phyloP scores from a whole-genome alignment of 2,888 invertebrate species.

The Ectropis crepuscularia region DNA sequence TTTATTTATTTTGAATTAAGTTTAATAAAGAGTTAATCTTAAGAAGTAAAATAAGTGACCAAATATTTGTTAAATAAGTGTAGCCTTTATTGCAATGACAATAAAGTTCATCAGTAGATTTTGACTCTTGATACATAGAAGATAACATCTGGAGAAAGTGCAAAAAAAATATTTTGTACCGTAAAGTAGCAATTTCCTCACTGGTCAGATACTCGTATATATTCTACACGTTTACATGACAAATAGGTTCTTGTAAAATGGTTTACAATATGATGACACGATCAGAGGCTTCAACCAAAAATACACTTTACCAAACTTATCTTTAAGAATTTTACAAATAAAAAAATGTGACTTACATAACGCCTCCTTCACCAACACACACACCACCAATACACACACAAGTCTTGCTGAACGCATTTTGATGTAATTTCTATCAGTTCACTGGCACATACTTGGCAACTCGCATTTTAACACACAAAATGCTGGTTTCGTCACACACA shows the following conservation, averaged over 20 bases:
- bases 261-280: too few relatives aligned
- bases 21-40: too few relatives aligned
- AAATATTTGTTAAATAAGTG: too few relatives aligned
- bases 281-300: background rate
- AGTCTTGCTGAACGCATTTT: slow-evolving; percentile 43
- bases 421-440: slow-evolving; percentile 37
- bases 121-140: too few relatives aligned
- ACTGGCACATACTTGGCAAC: slow-evolving; percentile 36
- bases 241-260: too few relatives aligned
- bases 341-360: slow-evolving; percentile 31
- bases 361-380: slow-evolving; percentile 33
- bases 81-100: background rate
- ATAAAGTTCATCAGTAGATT: background rate
- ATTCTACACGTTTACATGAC: too few relatives aligned
- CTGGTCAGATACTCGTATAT: too few relatives aligned
- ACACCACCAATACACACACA: slow-evolving; percentile 40
- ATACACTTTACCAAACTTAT: background rate
- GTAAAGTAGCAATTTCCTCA: too few relatives aligned
- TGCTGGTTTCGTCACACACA: slow-evolving; percentile 29
- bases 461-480: slow-evolving; percentile 41
- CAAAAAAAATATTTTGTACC: too few relatives aligned
- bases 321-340: background rate
- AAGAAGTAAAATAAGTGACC: too few relatives aligned
- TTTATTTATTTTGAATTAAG: too few relatives aligned
- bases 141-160: too few relatives aligned